Conservation (phyloP, 2,888 invertebrate species). For the Pandemis heparana region DNA sequence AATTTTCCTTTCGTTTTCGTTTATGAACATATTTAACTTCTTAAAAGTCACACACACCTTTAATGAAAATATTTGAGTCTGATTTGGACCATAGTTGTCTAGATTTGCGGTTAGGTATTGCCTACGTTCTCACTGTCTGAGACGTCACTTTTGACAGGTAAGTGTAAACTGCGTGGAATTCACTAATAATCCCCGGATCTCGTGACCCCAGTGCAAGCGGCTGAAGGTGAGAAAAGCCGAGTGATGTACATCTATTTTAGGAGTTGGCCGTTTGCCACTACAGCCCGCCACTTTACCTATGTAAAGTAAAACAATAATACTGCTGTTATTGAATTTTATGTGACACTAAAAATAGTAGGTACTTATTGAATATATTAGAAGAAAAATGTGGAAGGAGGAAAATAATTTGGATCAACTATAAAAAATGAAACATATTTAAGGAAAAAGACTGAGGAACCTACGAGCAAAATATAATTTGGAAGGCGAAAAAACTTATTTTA, state of each 20-base stretch:
- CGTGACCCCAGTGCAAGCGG: slow-evolving; percentile 40
- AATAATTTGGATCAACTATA: neutral
- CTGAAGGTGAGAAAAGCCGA: slow-evolving; percentile 43
- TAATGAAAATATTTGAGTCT: too few relatives aligned
- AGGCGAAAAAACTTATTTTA: neutral
- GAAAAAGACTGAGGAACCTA: neutral
- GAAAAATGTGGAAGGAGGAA: neutral
- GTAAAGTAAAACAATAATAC: slow-evolving; percentile 41
- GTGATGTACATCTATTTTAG: slow-evolving; percentile 40
- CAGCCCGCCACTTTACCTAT: slow-evolving; percentile 36
- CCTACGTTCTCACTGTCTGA: neutral
- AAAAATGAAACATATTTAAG: neutral
- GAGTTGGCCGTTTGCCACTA: slow-evolving; percentile 36
- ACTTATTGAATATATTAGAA: neutral
- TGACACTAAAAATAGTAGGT: slow-evolving; percentile 14
- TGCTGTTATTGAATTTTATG: slow-evolving; percentile 28
- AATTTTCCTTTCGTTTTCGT: too few relatives aligned
- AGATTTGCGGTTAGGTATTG: neutral
- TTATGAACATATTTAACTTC: too few relatives aligned
- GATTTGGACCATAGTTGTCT: too few relatives aligned
- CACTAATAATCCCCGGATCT: slow-evolving; percentile 34
- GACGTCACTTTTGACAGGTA: neutral
- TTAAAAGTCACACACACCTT: too few relatives aligned
- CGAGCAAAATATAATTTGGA: neutral
- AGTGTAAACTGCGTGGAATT: slow-evolving; percentile 22